Conservation (phyloP, 1,140 invertebrate species). For the Euura lappo region DNA sequence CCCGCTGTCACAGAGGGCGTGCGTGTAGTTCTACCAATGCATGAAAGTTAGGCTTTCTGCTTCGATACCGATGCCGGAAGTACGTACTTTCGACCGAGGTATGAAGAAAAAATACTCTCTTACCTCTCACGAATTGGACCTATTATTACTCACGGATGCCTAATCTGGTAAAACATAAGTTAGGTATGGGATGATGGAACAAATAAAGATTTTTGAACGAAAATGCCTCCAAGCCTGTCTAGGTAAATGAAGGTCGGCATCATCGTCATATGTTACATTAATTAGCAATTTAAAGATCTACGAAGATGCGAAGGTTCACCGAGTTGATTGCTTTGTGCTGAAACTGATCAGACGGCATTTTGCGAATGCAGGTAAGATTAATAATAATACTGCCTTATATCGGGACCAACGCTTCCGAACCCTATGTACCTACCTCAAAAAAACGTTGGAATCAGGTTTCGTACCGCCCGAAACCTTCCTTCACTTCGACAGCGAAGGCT, state of each 20-base stretch:
- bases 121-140: constrained; percentile 20
- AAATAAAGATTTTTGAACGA: constrained; percentile 20
- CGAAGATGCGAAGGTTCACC: constrained; percentile 21
- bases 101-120: constrained; percentile 21
- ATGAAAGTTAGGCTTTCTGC: too few species aligned
- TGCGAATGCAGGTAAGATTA: background rate
- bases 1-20: too few species aligned
- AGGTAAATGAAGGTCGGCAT: constrained; percentile 13
- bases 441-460: background rate
- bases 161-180: constrained; percentile 26
- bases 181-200: constrained; percentile 21
- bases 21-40: too few species aligned
- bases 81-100: too few species aligned
- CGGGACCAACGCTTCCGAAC: background rate
- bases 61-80: too few species aligned
- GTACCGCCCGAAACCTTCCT: constrained; percentile 14
- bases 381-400: constrained; percentile 3
- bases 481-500: background rate
- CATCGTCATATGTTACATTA: constrained; percentile 17
- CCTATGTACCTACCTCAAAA: background rate
- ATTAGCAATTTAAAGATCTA: constrained; percentile 26
- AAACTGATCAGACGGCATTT: constrained; percentile 24
- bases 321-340: constrained; percentile 25
- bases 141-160: constrained; percentile 22
- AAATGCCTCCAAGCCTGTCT: constrained; percentile 19